Evolutionary conservation across 2,113 vertebrate species (phyloP).

Genomic region (Oophaga pumilio): DNA sequence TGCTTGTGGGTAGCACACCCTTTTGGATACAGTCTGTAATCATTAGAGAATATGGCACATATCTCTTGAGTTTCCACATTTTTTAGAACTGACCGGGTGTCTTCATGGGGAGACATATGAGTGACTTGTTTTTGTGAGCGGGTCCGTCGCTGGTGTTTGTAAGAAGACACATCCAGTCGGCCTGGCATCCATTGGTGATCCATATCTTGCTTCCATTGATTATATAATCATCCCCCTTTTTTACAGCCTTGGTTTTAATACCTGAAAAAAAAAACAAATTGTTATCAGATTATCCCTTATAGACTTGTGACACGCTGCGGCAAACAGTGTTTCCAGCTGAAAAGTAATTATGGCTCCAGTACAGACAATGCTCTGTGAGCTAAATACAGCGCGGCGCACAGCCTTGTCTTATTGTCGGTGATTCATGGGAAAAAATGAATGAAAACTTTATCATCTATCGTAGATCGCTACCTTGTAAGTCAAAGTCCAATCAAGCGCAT

Average conservation of each 20-base stretch:
- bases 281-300: neutral
- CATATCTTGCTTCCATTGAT: constrained; percentile 85
- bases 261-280: constrained; percentile 62
- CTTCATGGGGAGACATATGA: constrained; percentile 82
- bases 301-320: too few species aligned
- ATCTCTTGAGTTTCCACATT: neutral
- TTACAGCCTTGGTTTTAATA: constrained; percentile 79
- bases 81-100: constrained; percentile 70
- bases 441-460: too few species aligned
- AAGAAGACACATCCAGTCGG: constrained; percentile 82
- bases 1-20: too few species aligned
- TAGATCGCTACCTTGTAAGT: too few species aligned
- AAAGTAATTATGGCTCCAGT: too few species aligned
- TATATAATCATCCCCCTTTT: constrained; percentile 75
- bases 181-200: constrained; percentile 76
- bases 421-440: too few species aligned
- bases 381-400: too few species aligned
- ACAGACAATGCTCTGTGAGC: too few species aligned
- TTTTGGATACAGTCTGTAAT: neutral
- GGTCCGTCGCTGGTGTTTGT: constrained; percentile 77
- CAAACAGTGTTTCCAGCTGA: too few species aligned
- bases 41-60: neutral
- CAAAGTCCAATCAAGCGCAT: too few species aligned
- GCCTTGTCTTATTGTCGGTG: too few species aligned
- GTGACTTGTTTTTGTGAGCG: constrained; percentile 80